Conservation (phyloP, 2,113 vertebrate species). For the Oncorhynchus mykiss region DNA sequence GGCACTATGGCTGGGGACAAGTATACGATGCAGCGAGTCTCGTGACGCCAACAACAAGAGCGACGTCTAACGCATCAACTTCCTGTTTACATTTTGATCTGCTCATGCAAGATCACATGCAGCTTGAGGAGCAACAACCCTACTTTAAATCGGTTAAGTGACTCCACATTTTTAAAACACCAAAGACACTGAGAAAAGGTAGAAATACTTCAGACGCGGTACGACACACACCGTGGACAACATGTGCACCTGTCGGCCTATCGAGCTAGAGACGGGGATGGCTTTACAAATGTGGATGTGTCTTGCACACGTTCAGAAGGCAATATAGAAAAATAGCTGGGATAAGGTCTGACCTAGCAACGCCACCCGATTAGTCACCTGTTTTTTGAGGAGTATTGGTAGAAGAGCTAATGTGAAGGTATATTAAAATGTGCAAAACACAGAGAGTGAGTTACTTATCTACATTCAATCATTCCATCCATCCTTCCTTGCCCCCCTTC, state of each 20-base stretch:
- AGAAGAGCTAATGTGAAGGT: conserved; percentile 97
- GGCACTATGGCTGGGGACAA: conserved; percentile 99
- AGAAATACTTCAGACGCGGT: conserved; percentile 85
- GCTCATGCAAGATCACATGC: conserved; percentile 99
- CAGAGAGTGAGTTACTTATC: conserved; percentile 88
- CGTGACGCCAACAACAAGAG: conserved; percentile 90
- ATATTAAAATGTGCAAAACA: conserved; percentile 99
- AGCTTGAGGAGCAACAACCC: conserved; percentile 88
- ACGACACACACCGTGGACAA: conserved; percentile 86
- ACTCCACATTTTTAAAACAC: conserved; percentile 83
- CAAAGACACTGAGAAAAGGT: conserved; percentile 86
- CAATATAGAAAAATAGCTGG: conserved; percentile 99
- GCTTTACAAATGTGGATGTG: conserved; percentile 97
- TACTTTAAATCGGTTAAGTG: conserved; percentile 82
- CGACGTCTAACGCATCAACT: conserved; percentile 88
- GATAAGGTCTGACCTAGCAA: conserved; percentile 75
- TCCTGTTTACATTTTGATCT: conserved; percentile 75
- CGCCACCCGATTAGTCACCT: conserved; percentile 89
- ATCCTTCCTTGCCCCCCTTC: conserved; percentile 8
- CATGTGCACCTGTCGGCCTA: conserved; percentile 88
- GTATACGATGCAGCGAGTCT: conserved; percentile 98
- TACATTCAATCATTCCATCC: conserved; percentile 64
- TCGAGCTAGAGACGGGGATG: conserved; percentile 90
- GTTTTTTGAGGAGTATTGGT: conserved; percentile 89
- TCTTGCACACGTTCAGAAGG: conserved; percentile 99